phyloP scores from a whole-genome alignment of 2,113 vertebrate genomes.

The Elanoides forficatus region DNA sequence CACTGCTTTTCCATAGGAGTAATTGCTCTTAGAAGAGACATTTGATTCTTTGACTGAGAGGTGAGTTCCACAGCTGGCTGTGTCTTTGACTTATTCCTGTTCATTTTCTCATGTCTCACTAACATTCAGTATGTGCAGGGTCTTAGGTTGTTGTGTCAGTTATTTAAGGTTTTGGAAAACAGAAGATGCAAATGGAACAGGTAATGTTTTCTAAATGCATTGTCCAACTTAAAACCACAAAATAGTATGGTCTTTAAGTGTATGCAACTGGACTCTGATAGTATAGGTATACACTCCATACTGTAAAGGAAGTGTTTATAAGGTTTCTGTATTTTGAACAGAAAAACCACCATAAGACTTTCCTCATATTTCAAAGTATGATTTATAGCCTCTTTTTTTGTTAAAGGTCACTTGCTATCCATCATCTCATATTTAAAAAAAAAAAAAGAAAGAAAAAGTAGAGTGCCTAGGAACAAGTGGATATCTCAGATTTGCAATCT shows the following conservation, averaged over 20 bases:
- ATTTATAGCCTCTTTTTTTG: not conserved
- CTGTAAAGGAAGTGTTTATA: not conserved
- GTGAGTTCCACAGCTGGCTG: not conserved
- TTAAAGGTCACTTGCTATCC: not conserved
- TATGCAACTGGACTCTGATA: not conserved
- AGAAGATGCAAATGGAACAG: not conserved
- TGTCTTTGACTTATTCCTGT: not conserved
- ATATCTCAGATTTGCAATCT: not conserved
- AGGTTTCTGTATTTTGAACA: not conserved
- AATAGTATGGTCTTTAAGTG: not conserved
- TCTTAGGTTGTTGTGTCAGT: not conserved
- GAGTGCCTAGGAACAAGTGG: not conserved
- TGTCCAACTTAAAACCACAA: not conserved
- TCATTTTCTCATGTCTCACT: not conserved
- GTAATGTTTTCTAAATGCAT: not conserved
- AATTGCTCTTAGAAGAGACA: not conserved
- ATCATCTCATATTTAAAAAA: accelerated
- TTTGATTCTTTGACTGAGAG: not conserved
- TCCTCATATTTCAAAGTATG: not conserved
- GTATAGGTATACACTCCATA: not conserved
- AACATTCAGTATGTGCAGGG: not conserved
- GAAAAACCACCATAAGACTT: not conserved
- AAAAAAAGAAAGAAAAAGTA: not conserved
- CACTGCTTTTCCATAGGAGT: not conserved
- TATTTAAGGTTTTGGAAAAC: not conserved